Evolutionary conservation across 2,113 vertebrate genomes (phyloP).

Genomic region (mouse (Mus musculus)): GRCm39 chr7:80781501-80782000

Average conservation of each 20-base stretch:
- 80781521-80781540: neutral
- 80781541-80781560: neutral
- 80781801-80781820: neutral
- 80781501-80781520: neutral
- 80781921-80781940: neutral
- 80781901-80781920: neutral
- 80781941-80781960: neutral
- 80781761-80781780: neutral
- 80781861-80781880: neutral
- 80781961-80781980: neutral
- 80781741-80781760: neutral
- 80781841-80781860: neutral
- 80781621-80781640: neutral
- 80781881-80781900: neutral
- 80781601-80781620: neutral
- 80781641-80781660: neutral
- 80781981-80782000: neutral
- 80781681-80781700: neutral
- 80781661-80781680: neutral
- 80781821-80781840: rapidly evolving
- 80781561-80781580: neutral
- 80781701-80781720: neutral
- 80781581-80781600: neutral
- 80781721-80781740: neutral
- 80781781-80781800: neutral